phyloP scores from a whole-genome alignment of 2,888 invertebrate genomes.

The Aelia acuminata region DNA sequence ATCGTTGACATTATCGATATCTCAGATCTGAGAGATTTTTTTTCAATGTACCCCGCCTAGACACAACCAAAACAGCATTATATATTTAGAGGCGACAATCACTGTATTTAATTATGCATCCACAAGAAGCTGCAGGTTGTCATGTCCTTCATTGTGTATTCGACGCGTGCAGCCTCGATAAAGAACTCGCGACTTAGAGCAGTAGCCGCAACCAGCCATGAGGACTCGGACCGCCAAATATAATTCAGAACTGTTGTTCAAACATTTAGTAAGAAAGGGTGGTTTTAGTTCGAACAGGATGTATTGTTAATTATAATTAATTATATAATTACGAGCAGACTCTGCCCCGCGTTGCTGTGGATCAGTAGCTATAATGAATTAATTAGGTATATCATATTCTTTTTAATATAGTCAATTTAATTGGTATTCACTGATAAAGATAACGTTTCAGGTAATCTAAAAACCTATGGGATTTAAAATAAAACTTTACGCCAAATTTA shows the following conservation, averaged over 20 bases:
- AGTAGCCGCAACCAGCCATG: background rate
- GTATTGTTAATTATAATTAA: too few species aligned
- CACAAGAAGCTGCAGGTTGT: background rate
- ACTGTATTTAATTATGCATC: slow-evolving; percentile 47
- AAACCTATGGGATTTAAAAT: too few species aligned
- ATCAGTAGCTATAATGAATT: too few species aligned
- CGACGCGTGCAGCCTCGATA: slow-evolving; percentile 37
- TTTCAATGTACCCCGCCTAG: background rate
- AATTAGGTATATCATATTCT: too few species aligned
- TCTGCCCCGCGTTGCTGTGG: too few species aligned
- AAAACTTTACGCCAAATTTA: too few species aligned
- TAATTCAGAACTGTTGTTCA: background rate
- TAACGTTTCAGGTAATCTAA: too few species aligned
- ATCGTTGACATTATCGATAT: background rate
- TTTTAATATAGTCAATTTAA: too few species aligned
- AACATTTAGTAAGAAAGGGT: background rate
- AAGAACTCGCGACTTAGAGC: background rate
- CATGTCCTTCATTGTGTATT: slow-evolving; percentile 49
- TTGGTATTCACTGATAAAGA: too few species aligned
- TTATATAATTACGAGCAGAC: too few species aligned
- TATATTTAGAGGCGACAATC: slow-evolving; percentile 40
- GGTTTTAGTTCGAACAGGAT: too few species aligned
- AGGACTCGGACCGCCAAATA: background rate
- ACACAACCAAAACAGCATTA: background rate
- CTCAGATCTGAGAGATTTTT: background rate